A percentile compares a stretch with the other conserved stretches of the same genome.
Evolutionary conservation across 2,888 invertebrate genomes (phyloP).

Genomic region (Buathra laborator): DNA sequence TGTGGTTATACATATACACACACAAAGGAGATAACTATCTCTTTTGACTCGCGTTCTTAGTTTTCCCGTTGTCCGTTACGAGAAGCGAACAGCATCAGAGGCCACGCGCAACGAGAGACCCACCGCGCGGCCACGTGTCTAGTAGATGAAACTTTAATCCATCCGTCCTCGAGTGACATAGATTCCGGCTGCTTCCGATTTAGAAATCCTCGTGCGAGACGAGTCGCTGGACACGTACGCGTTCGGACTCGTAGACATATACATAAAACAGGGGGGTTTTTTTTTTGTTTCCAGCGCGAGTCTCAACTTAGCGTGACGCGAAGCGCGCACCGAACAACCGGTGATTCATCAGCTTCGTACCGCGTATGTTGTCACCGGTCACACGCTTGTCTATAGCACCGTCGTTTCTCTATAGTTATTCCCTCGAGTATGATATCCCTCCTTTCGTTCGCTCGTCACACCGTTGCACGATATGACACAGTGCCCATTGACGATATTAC

Average conservation of each 20-base stretch:
- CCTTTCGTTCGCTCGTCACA: not conserved
- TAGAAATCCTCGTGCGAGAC: conserved; percentile 48
- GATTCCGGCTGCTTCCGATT: conserved; percentile 55
- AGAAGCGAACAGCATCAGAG: not conserved
- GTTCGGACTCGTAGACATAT: not conserved
- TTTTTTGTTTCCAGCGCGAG: not conserved
- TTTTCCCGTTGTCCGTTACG: conserved; percentile 14
- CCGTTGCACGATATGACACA: not conserved
- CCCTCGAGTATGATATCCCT: not conserved
- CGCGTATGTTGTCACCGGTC: not conserved
- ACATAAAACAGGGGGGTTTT: not conserved
- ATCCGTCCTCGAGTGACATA: conserved; percentile 57
- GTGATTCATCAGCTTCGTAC: conserved; percentile 4
- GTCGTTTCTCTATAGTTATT: not conserved
- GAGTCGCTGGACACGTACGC: not conserved
- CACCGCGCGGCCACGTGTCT: conserved; percentile 52
- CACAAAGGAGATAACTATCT: not conserved
- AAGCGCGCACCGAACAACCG: not conserved
- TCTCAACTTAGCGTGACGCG: conserved; percentile 8
- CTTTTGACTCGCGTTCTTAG: conserved; percentile 7
- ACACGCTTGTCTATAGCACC: not conserved
- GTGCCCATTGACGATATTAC: conserved; percentile 31
- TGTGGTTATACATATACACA: not conserved
- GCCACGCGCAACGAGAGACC: conserved; percentile 38
- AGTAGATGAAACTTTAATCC: conserved; percentile 57